These are phyloP conservation scores for Ornithoptera alexandrae DNA, from an alignment of 2,888 invertebrate species.

Conservation along the genomic window DNA sequence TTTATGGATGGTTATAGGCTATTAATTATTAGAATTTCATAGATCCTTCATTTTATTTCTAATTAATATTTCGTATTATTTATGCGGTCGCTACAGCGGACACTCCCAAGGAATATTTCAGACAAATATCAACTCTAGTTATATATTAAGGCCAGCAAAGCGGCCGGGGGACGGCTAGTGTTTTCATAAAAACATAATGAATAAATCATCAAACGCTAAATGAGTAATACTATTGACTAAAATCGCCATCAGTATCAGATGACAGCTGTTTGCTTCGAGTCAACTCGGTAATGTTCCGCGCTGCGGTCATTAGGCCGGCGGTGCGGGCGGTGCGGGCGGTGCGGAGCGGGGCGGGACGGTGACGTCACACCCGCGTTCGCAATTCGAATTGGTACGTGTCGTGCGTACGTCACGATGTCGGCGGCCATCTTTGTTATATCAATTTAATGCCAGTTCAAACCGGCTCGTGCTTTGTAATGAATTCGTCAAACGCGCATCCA, in stretches of 20 bases:
- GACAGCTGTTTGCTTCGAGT: conserved; percentile 33
- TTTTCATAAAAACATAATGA: too few species aligned
- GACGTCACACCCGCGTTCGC: conserved; percentile 37
- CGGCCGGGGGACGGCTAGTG: too few species aligned
- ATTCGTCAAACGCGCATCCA: too few species aligned
- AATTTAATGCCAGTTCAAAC: conserved; percentile 4
- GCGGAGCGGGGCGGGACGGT: conserved; percentile 13
- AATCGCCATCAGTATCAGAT: conserved; percentile 33
- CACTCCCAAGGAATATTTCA: too few species aligned
- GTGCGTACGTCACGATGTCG: conserved; percentile 34
- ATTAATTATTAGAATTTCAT: too few species aligned
- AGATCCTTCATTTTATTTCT: too few species aligned
- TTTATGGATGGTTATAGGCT: too few species aligned
- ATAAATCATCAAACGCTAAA: background rate
- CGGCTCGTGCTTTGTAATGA: too few species aligned
- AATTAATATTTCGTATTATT: too few species aligned
- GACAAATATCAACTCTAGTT: too few species aligned
- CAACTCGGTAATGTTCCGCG: conserved; percentile 32
- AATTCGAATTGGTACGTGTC: conserved; percentile 39
- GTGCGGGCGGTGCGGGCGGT: background rate
- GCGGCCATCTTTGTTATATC: conserved; percentile 16
- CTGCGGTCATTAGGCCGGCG: conserved; percentile 31
- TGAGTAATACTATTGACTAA: conserved; percentile 16
- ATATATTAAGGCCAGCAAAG: too few species aligned
- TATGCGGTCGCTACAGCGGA: too few species aligned